Base-by-base conservation (phyloP, 1,140 invertebrate genomes). In the Liolophura sinensis region DNA sequence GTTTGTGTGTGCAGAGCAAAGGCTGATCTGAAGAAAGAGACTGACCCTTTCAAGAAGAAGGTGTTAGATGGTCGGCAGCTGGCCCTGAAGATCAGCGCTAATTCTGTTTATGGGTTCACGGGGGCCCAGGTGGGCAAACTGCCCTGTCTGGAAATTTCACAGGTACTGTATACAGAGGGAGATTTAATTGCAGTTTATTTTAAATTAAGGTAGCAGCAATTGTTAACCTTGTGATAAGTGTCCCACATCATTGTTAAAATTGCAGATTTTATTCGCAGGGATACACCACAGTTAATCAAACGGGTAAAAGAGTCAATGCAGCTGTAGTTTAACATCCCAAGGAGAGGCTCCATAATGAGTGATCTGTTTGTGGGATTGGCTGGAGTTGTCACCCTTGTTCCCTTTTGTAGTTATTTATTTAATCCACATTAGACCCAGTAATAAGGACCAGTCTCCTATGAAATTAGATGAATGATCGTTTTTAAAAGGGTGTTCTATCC, bases 31-130 rank as follows among this genome's bases (percentile, higher is more conserved):
- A 85, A 85, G 70, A 75, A 80, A 54, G 96, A 98, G 86, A 97
- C 91, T 50, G 96, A 99, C 89, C 93, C 94, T 4, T 92, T 98
- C 64, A 92, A 92, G 81, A 90, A 92, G 75, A 95, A 96, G 75
- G 96, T 99, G 1, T 85, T 99, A 40, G 96, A 99, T 88, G 97
- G 97, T 71, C 85, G 98, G 73, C 98, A 99, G 82, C 87, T 99
- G 68, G 98, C 98, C 58, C 87, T 99, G 64, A 99, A 99, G 88
- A 96, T 99, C 46, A 97, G 94, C 73, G 98, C 98, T 0, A 99
- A 99, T 61, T 99, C 97, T 40, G 98, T 99, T 0, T 99, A 99
- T 86, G 98, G 98, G 57, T 99, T 99, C 82, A 99, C 98, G 46
- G 98, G 98, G 16, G 98, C 98, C 14, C 96, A 99, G 87, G 93